Percentiles rank a stretch among this genome's conserved stretches.
Evolutionary conservation across 2,888 invertebrate species (phyloP).

Genomic region (Acanthoscelides obtectus): DNA sequence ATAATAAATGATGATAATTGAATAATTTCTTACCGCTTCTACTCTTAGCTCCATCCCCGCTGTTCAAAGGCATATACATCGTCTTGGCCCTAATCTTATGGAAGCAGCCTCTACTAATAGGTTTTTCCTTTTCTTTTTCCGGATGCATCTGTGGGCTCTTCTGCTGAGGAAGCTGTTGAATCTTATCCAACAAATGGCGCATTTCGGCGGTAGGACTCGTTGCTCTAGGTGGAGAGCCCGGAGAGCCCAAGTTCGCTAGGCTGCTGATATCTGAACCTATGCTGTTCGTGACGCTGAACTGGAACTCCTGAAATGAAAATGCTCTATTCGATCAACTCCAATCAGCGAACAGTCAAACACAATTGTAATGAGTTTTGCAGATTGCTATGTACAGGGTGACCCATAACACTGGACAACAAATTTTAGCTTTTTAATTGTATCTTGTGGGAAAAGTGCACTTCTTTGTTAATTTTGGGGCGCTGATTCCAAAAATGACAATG

Average conservation of each 20-base stretch:
- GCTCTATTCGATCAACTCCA: too few relatives aligned
- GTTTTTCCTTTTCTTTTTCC: conserved; percentile 7
- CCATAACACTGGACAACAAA: too few relatives aligned
- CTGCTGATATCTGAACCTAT: conserved; percentile 61
- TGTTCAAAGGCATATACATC: conserved; percentile 61
- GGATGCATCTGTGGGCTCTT: conserved; percentile 31
- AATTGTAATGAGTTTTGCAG: too few relatives aligned
- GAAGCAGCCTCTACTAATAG: conserved; percentile 45
- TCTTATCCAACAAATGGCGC: conserved; percentile 67
- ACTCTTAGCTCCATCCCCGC: background rate
- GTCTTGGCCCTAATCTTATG: conserved; percentile 59
- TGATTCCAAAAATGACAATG: too few relatives aligned
- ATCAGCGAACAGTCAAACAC: too few relatives aligned
- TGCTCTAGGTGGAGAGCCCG: conserved; percentile 72
- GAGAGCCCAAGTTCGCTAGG: conserved; percentile 61
- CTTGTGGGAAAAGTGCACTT: too few relatives aligned
- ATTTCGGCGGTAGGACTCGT: conserved; percentile 79
- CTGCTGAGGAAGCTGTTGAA: conserved; percentile 60
- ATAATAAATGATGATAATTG: too few relatives aligned
- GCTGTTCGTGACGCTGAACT: conserved; percentile 44
- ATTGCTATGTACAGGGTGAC: too few relatives aligned
- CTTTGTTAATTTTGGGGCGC: too few relatives aligned
- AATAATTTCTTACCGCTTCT: background rate
- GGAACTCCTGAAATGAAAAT: conserved; percentile 33
- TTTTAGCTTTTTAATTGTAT: too few relatives aligned